Percentiles rank a stretch among this genome's conserved stretches.
phyloP scores from a whole-genome alignment of 2,888 invertebrate species.

The Pseudococcus longispinus region DNA sequence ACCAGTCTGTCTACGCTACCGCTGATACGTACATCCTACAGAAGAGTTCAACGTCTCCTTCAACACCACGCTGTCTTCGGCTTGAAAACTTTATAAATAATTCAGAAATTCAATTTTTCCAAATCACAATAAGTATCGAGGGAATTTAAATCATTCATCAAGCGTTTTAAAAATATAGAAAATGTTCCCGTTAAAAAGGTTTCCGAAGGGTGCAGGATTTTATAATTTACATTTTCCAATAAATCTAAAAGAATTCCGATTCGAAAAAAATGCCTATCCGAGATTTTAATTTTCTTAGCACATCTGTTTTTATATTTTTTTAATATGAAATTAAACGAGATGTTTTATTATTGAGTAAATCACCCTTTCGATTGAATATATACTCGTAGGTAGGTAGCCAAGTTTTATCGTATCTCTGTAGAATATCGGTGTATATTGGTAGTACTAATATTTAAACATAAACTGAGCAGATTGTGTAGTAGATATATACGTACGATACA shows the following conservation, averaged over 20 bases:
- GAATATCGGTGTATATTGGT: too few relatives aligned
- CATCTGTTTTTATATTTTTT: conserved; percentile 34
- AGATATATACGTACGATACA: background rate
- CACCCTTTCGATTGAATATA: background rate
- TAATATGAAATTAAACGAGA: conserved; percentile 14
- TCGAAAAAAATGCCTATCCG: background rate
- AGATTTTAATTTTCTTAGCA: conserved; percentile 10
- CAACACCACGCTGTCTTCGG: background rate
- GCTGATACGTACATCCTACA: background rate
- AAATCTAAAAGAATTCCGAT: background rate
- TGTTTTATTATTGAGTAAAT: background rate
- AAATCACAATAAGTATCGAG: background rate
- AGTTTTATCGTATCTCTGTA: too few relatives aligned
- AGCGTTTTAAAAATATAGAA: background rate
- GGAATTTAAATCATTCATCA: conserved; percentile 28
- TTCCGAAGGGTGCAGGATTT: background rate
- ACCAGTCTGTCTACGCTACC: too few relatives aligned
- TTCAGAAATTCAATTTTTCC: background rate
- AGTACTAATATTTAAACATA: too few relatives aligned
- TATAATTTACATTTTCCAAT: conserved; percentile 34
- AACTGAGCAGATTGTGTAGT: too few relatives aligned
- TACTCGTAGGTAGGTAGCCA: background rate
- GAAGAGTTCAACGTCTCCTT: background rate
- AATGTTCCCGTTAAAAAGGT: background rate
- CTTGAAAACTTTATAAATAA: background rate